Evolutionary conservation across 1,140 invertebrate genomes (phyloP), one percentile per base, ranked within the genome.

Genomic region (Muscidifurax raptorellus): DNA sequence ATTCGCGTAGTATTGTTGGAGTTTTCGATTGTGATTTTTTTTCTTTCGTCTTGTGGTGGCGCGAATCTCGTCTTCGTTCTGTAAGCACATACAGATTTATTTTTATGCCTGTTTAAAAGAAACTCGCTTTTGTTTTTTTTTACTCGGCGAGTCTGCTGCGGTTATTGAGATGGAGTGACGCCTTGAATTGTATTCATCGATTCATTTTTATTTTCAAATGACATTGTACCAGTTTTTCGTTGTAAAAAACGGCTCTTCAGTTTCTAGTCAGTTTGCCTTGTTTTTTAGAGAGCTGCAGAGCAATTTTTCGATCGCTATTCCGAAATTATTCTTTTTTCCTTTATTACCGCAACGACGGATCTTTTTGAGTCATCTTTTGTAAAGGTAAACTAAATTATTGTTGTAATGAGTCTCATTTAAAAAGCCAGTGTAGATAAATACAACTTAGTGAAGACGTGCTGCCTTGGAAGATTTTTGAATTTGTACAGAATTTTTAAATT

Each of bases 211-310:
- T 77, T 79, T 66, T 10, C 13, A 6, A 59, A 36, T 18, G 10
- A 4, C 44, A 18, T 15, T 59, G 1, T 59, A n/a, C 5, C 52
- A 59, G 52, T 59, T 59, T 22, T 47, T 12, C 13, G 1, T 47
- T 59, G 18, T n/a, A 59, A n/a, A 59, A 28, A 18, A 66, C 52
- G 27, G 32, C 78, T 84, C 78, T 75, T 80, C 78, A 80, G 52
- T 76, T 76, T 84, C 69, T 80, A 84, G 83, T 87, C 59, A 87
- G n/a, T 69, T n/a, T 79, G 69, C 30, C 22, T 84, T 71, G 59
- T 59, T 74, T 59, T 74, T 76, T 83, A 90, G 78, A 86, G 88
- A 90, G 88, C 88, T 90, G 89, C 87, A 86, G 90, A 83, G 88
- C 88, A 32, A 83, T 67, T 75, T 83, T 64, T 66, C 3, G 59